These are phyloP conservation scores for Lomographa bimaculata DNA, from an alignment of 2,888 invertebrate genomes.

Conservation along the genomic window DNA sequence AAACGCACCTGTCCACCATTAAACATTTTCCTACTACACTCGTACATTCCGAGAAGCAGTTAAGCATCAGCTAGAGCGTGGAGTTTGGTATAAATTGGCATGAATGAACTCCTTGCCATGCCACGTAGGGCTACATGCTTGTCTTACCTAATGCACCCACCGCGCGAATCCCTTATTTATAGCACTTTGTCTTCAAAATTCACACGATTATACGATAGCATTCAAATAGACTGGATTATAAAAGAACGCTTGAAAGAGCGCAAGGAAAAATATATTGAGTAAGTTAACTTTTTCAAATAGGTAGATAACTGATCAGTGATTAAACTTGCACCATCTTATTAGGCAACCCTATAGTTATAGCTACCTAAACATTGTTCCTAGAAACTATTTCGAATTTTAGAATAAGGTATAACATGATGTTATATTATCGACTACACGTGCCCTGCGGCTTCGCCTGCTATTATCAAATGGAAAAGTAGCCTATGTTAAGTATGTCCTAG, in stretches of 20 bases:
- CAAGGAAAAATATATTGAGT: conserved; percentile 15
- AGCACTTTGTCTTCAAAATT: conserved; percentile 44
- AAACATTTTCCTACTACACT: conserved; percentile 14
- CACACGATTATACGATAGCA: conserved; percentile 39
- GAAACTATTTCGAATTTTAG: no score
- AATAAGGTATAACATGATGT: no score
- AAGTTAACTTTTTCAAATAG: no score
- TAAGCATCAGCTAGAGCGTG: conserved; percentile 47
- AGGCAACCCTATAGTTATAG: no score
- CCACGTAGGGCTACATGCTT: conserved; percentile 44
- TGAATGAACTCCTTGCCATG: conserved; percentile 68
- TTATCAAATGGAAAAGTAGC: no score
- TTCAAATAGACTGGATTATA: conserved; percentile 11
- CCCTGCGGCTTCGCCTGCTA: no score
- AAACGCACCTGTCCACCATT: conserved; percentile 18
- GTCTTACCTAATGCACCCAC: conserved; percentile 42
- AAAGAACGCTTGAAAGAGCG: conserved; percentile 24
- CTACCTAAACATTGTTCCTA: no score
- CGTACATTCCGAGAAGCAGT: conserved; percentile 50
- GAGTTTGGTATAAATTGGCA: conserved; percentile 69
- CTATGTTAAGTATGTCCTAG: no score
- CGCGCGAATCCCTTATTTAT: conserved; percentile 49
- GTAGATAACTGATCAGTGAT: no score
- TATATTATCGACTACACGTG: no score
- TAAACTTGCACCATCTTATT: no score